Percentiles rank a stretch among this genome's conserved stretches.
Conservation (phyloP, 2,888 invertebrate genomes). For the Colletes collaris region DNA sequence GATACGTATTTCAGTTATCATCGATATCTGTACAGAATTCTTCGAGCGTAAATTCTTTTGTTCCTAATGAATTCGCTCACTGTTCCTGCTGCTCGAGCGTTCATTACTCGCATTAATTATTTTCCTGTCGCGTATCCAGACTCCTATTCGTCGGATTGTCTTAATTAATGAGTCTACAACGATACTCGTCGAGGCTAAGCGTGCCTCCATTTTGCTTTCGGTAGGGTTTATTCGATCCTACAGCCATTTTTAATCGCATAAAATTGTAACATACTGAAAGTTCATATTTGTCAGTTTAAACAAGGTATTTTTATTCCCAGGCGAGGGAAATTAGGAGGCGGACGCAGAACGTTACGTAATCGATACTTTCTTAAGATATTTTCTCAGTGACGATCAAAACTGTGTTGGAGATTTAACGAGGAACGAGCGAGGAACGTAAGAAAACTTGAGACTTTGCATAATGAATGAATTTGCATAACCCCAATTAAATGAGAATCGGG, state of each 20-base stretch:
- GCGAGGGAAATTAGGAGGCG: not conserved
- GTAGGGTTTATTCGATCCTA: not conserved
- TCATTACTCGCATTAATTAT: conserved; percentile 49
- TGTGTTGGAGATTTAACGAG: conserved; percentile 35
- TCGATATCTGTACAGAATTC: not conserved
- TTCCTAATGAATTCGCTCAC: conserved; percentile 30
- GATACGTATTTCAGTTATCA: conserved; percentile 4
- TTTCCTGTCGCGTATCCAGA: conserved; percentile 27
- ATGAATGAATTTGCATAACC: conserved; percentile 51
- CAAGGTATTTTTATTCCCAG: not conserved
- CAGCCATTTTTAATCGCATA: too few species aligned
- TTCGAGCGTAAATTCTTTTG: conserved; percentile 41
- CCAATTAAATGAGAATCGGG: conserved; percentile 40
- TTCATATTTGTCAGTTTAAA: too few species aligned
- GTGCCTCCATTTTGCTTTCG: conserved; percentile 17
- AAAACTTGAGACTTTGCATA: conserved; percentile 32
- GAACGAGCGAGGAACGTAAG: conserved; percentile 1
- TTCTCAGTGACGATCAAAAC: not conserved
- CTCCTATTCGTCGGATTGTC: conserved; percentile 22
- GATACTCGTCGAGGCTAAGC: not conserved
- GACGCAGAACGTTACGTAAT: conserved; percentile 14
- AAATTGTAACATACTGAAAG: too few species aligned
- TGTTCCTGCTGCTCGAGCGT: conserved; percentile 16
- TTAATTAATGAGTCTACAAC: conserved; percentile 44
- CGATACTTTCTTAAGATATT: conserved; percentile 25